Evolutionary conservation across 1,140 invertebrate genomes (phyloP), one percentile per base, ranked within the genome.

Genomic region (Micrasema longulum): DNA sequence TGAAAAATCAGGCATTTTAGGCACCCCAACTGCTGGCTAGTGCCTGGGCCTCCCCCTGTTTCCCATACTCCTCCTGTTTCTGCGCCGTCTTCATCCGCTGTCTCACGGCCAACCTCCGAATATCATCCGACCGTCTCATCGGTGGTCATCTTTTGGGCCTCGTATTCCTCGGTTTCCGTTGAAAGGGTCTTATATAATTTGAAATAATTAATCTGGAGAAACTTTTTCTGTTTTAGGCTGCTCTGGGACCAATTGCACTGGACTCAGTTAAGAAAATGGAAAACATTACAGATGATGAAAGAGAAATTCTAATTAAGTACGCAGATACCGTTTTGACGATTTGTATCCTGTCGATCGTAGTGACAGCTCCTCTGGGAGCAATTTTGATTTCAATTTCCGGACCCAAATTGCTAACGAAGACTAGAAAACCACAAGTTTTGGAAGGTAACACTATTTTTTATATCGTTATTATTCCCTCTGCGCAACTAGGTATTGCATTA

Each of bases 311-410:
- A 2, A 69, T 79, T 12, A 66, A 77, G 9, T 85, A 83, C 74
- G 84, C 83, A 12, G 84, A 90, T 67, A 89, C 82, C 6, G 86
- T 93, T 2, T 82, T 93, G 47, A 92, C 90, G 35, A 82, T 93
- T 10, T 93, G 91, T 79, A 92, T 97, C 5, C 83, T 98, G 69
- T 94, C 93, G n/a, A 98, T 98, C 62, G 84, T 98, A 0, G 82
- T 97, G 47, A 97, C 96, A 0, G 96, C 96, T 0, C 97, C 96
- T 0, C 83, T 95, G 1, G 95, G 96, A 0, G 95, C 95, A 16
- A 91, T 96, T 47, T 82, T 95, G n/a, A 97, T 97, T 69, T 91
- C 92, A 0, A 77, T 97, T 1, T 86, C 89, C 0, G 95, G 94
- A 0, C 91, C 93, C 0, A 87, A 89, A 71, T 84, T 98, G 12